Evolutionary conservation across 2,888 invertebrate genomes (phyloP), one percentile per base, ranked within the genome.

Genomic region (Lasioglossum calceatum): DNA sequence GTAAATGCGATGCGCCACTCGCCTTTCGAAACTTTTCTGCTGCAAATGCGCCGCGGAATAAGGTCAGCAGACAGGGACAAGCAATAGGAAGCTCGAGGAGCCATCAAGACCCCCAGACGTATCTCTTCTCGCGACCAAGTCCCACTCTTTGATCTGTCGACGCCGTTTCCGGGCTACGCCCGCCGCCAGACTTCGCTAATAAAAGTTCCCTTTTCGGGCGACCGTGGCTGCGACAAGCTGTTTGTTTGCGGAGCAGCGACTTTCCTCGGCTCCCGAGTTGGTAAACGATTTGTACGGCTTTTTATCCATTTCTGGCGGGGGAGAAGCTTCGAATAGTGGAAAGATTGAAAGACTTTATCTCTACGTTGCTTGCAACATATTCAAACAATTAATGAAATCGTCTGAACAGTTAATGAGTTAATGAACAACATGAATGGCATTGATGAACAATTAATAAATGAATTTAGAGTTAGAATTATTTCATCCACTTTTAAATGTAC

Each of bases 1-100:
- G 67, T 67, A 71, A 71, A 80, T 23, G 75, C 58, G 73, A 50
- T n/a, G 36, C 32, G 23, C 47, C 70, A 70, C 67, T 75, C 61
- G 39, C 39, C 78, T 71, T 78, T 71, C 70, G 70, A 27, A 67
- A 78, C 54, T 72, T 36, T 64, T 64, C 39, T 72, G 72, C 76
- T 61, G 19, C 78, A 79, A 89, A 83, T 71, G 81, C 70, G 79
- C 71, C 73, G 27, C 32, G 50, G 78, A 58, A 90, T 86, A 84
- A 84, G 91, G 89, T 89, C 91, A 90, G 81, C 89, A 88, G 78
- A 84, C 84, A 27, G 27, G 75, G 54, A 39, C 32, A 58, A 12
- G 67, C 79, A 58, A 77, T 58, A 64, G 75, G 70, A 74, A 67
- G 39, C 70, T 50, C 36, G 73, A 67, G 58, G 27, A 72, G 74